These are phyloP conservation scores for Xiphophorus couchianus DNA, from an alignment of 2,113 vertebrate genomes.

Conservation along the genomic window DNA sequence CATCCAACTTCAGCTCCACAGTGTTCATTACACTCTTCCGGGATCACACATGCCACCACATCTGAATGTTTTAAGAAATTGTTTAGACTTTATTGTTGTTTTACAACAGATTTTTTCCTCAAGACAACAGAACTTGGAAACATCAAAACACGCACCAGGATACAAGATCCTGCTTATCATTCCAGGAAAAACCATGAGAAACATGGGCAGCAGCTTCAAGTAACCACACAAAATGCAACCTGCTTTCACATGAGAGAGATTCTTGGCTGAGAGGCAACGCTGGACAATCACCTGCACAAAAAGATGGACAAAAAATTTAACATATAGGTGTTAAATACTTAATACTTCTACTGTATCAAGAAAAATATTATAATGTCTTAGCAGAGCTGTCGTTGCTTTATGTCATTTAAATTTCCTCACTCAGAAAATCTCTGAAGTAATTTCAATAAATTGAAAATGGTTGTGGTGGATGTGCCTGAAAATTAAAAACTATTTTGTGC, in stretches of 20 bases:
- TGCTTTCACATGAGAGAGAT: slow-evolving; percentile 94
- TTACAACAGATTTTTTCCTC: neutral
- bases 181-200: slow-evolving; percentile 93
- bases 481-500: neutral
- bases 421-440: neutral
- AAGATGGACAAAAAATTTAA: neutral
- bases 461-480: neutral
- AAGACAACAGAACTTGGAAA: neutral
- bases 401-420: neutral
- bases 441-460: neutral
- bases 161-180: slow-evolving; percentile 97
- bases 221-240: slow-evolving; percentile 94
- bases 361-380: no score
- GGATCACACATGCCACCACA: slow-evolving; percentile 86
- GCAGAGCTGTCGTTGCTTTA: neutral
- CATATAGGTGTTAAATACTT: neutral
- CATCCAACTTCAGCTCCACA: slow-evolving; percentile 89
- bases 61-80: slow-evolving; percentile 73
- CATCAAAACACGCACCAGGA: slow-evolving; percentile 74
- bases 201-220: slow-evolving; percentile 96
- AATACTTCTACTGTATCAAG: no score
- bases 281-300: slow-evolving; percentile 92
- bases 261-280: slow-evolving; percentile 95
- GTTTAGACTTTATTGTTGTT: neutral
- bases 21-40: slow-evolving; percentile 73